These are phyloP conservation scores for Eumacrocentrus americanus DNA, from an alignment of 2,888 invertebrate genomes.

Conservation along the genomic window DNA sequence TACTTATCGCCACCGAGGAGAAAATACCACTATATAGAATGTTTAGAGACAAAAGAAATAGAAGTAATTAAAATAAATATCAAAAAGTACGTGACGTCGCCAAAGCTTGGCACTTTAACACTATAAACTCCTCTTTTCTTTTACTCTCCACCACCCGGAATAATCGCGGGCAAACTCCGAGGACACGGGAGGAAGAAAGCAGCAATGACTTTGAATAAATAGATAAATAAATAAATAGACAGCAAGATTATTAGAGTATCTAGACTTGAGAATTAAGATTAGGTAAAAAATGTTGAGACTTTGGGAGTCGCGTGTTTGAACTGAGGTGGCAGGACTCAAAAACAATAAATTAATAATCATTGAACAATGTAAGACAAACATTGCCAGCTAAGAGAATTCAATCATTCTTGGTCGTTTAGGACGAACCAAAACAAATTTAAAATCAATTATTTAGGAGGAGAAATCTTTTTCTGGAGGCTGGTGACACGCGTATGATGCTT, in stretches of 20 bases:
- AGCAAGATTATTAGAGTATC: background rate
- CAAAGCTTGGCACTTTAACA: slow-evolving; percentile 52
- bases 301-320: background rate
- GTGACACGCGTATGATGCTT: slow-evolving; percentile 49
- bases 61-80: slow-evolving; percentile 27
- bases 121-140: slow-evolving; percentile 33
- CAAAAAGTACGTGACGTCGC: slow-evolving; percentile 49
- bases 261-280: background rate
- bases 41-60: slow-evolving; percentile 15
- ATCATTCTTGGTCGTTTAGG: too few relatives aligned
- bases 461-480: slow-evolving; percentile 30
- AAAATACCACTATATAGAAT: slow-evolving; percentile 2
- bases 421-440: background rate
- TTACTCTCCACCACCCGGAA: slow-evolving; percentile 23
- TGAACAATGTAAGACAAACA: background rate
- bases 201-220: background rate
- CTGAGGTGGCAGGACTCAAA: background rate
- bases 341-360: slow-evolving; percentile 10
- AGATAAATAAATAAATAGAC: background rate
- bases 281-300: background rate
- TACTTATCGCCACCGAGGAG: background rate
- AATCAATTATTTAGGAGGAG: slow-evolving; percentile 9
- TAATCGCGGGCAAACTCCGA: slow-evolving; percentile 7
- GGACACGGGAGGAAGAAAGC: slow-evolving; percentile 9
- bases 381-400: background rate